These are phyloP conservation scores for Pantherophis guttatus DNA, from an alignment of 2,113 vertebrate genomes.

Conservation along the genomic window DNA sequence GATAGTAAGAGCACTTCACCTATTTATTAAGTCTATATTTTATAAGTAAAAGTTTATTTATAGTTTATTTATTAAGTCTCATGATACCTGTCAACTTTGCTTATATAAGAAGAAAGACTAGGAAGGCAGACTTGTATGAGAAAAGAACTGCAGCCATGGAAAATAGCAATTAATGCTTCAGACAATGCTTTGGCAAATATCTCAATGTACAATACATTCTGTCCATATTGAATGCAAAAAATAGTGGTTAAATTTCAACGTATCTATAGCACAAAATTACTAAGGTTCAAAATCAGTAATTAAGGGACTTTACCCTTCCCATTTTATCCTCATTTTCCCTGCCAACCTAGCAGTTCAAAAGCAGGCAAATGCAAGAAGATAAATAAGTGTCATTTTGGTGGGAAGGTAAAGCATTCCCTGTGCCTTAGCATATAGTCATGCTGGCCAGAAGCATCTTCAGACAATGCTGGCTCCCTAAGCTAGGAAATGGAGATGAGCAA, in stretches of 20 bases:
- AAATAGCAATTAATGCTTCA: not conserved
- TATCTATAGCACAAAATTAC: not conserved
- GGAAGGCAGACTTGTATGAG: not conserved
- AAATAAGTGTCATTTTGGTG: not conserved
- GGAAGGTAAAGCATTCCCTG: not conserved
- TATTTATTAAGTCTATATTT: not conserved
- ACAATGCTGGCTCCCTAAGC: not conserved
- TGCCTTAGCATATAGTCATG: not conserved
- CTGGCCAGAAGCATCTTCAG: not conserved
- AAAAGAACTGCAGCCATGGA: not conserved
- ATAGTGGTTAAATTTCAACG: not conserved
- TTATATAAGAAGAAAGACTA: not conserved
- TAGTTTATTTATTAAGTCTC: not conserved
- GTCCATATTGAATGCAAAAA: not conserved
- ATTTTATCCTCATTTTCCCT: not conserved
- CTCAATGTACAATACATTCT: not conserved
- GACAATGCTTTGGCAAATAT: not conserved
- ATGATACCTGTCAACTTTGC: not conserved
- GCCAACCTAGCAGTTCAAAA: slow-evolving; percentile 7
- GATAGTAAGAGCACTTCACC: not conserved
- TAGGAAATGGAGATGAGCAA: not conserved
- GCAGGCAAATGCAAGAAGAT: not conserved
- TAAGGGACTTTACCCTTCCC: not conserved
- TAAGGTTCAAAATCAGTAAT: not conserved
- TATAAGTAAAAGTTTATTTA: not conserved